phyloP scores from a whole-genome alignment of 2,113 vertebrate species.

The Plecotus auritus region DNA sequence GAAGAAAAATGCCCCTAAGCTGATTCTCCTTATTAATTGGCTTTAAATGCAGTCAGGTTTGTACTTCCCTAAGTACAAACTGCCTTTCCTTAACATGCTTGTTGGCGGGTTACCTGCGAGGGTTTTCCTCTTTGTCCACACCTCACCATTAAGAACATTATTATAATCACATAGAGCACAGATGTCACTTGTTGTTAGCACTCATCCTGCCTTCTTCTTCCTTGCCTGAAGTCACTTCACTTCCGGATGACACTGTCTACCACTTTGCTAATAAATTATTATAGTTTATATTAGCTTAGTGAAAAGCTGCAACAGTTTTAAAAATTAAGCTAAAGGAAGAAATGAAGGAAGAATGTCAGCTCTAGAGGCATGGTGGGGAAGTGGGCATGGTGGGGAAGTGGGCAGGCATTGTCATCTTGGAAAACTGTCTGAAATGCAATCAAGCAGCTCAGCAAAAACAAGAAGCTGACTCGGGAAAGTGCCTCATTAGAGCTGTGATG shows the following conservation, averaged over 20 bases:
- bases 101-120: background rate
- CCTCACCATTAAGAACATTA: background rate
- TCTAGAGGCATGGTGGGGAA: background rate
- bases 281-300: background rate
- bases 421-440: background rate
- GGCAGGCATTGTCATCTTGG: background rate
- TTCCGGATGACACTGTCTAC: background rate
- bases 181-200: background rate
- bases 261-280: background rate
- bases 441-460: background rate
- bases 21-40: background rate
- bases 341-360: background rate
- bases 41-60: background rate
- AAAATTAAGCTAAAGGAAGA: background rate
- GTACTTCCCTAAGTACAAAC: background rate
- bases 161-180: background rate
- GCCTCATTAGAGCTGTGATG: background rate
- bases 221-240: background rate
- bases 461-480: background rate
- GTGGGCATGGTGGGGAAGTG: background rate
- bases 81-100: background rate
- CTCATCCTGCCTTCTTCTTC: background rate
- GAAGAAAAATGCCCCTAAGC: background rate
- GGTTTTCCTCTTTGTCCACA: background rate
- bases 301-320: background rate